Conservation (phyloP, 2,888 invertebrate genomes). For the Diplolepis rosae region DNA sequence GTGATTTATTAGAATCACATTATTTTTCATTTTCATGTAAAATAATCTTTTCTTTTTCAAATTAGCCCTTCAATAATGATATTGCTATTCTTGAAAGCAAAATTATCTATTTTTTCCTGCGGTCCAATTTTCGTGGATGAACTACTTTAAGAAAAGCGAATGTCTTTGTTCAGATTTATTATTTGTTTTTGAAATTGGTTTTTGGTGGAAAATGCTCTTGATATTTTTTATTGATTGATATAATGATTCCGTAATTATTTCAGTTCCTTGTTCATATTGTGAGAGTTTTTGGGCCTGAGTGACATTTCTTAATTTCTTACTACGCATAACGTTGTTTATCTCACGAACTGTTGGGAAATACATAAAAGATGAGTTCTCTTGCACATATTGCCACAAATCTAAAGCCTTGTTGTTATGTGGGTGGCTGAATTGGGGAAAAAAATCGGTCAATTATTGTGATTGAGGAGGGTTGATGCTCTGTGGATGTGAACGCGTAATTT, state of each 20-base stretch:
- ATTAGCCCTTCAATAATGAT: no score
- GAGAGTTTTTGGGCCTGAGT: not conserved
- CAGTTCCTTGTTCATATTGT: not conserved
- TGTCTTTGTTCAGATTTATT: no score
- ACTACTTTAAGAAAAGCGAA: no score
- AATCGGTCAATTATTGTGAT: slow-evolving; percentile 21
- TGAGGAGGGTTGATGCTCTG: slow-evolving; percentile 13
- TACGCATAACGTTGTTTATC: not conserved
- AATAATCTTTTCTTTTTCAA: no score
- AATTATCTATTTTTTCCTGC: no score
- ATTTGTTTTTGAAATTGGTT: no score
- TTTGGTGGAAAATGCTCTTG: not conserved
- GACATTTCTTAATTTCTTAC: not conserved
- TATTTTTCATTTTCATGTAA: no score
- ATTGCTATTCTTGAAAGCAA: no score
- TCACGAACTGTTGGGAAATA: not conserved
- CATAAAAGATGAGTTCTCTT: slow-evolving; percentile 6
- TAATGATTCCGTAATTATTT: not conserved
- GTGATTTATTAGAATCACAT: no score
- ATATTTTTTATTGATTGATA: not conserved
- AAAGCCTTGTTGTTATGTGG: not conserved
- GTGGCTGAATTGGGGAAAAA: slow-evolving; percentile 2
- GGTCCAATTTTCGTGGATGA: no score
- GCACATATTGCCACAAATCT: slow-evolving; percentile 12
- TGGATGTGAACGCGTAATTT: not conserved